phyloP scores from a whole-genome alignment of 2,797 vertebrate species.

The Gymnopithys bicolor region DNA sequence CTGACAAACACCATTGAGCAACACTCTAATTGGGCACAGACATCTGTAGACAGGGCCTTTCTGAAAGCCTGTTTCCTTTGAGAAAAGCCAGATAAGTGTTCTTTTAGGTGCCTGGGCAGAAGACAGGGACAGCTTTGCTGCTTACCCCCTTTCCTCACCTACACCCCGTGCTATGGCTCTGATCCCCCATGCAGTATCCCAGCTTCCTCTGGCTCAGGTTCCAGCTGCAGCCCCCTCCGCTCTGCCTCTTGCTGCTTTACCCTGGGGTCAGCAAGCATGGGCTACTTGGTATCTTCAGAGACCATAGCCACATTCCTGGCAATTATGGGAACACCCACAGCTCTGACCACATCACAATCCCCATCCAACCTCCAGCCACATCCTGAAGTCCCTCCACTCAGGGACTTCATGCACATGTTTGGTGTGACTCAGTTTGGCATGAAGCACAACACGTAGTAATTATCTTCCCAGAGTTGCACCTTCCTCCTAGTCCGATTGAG shows the following conservation, averaged over 20 bases:
- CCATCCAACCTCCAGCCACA: not conserved
- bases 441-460: not conserved
- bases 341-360: not conserved
- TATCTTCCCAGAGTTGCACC: not conserved
- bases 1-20: not conserved
- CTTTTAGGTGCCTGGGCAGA: not conserved
- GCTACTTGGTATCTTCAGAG: not conserved
- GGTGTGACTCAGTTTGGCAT: not conserved
- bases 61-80: not conserved
- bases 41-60: not conserved
- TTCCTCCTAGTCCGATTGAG: not conserved
- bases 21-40: not conserved
- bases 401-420: too few relatives aligned
- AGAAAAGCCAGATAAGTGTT: not conserved
- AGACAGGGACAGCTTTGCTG: not conserved
- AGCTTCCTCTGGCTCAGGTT: not conserved
- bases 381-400: not conserved
- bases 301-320: not conserved
- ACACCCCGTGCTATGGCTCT: not conserved
- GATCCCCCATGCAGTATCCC: rapidly evolving
- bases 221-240: not conserved
- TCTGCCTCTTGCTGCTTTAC: not conserved
- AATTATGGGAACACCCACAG: not conserved
- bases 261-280: rapidly evolving
- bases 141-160: not conserved